Conservation (phyloP, 2,888 invertebrate species). For the Mesopsocus fuscifrons region DNA sequence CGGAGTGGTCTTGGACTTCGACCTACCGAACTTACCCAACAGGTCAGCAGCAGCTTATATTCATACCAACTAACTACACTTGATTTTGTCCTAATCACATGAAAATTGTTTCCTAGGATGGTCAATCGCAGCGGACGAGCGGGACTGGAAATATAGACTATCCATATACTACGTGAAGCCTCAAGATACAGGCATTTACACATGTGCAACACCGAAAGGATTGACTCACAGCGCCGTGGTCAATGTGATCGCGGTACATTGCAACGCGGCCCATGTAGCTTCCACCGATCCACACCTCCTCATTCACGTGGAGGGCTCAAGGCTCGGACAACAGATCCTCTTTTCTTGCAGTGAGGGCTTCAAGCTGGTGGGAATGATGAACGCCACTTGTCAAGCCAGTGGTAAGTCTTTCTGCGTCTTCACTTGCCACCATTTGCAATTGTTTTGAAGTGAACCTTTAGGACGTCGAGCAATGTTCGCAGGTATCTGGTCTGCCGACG, state of each 20-base stretch:
- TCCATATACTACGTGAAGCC: conserved; percentile 63
- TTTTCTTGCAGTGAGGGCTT: conserved; percentile 68
- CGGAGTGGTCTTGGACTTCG: conserved; percentile 80
- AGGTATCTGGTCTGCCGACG: conserved; percentile 59
- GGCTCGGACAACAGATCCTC: conserved; percentile 53
- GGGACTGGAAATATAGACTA: conserved; percentile 61
- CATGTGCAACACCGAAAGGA: conserved; percentile 64
- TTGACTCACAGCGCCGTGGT: conserved; percentile 55
- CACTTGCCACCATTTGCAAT: conserved; percentile 5
- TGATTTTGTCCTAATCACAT: too few species aligned
- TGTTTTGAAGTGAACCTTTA: too few species aligned
- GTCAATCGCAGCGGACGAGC: conserved; percentile 53
- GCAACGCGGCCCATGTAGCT: conserved; percentile 20
- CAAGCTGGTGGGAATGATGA: conserved; percentile 53
- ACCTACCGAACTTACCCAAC: conserved; percentile 57
- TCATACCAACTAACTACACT: too few species aligned
- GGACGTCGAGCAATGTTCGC: too few species aligned
- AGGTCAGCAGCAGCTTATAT: too few species aligned
- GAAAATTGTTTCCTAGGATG: conserved; percentile 36
- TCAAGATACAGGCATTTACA: conserved; percentile 69
- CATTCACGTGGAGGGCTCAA: conserved; percentile 54
- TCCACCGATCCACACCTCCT: conserved; percentile 33
- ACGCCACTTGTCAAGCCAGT: conserved; percentile 64
- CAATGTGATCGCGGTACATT: conserved; percentile 41
- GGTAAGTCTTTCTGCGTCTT: conserved; percentile 30